Base-by-base conservation (phyloP, 2,113 vertebrate species). In the Gila orcuttii region DNA sequence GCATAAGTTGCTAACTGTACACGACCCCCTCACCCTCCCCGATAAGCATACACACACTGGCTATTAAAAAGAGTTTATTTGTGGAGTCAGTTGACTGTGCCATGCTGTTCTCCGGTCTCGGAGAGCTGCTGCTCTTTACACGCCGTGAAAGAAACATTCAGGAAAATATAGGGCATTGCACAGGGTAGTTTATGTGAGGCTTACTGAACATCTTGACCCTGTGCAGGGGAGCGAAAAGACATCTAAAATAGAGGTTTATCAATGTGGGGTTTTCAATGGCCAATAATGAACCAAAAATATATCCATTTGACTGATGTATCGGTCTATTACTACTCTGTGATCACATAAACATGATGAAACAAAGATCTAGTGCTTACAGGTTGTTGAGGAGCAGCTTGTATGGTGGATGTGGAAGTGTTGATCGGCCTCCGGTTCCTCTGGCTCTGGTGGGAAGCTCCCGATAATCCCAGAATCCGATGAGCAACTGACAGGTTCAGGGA, bases 401-500 rank as follows among this genome's bases (percentile, higher is more conserved):
- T 96, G 96, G 36, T 93, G 95, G 89, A 96, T 95, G 86, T 95
- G 91, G 3, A 97, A 98, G 88, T 95, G 94, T 90, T 98, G 98
- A 86, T 99, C 97, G 0, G 96, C 97, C 85, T 99, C 98, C 0
- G 97, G 96, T 85, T 99, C 98, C 87, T 99, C 98, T 0, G 96
- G 93, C 90, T 99, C 98, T 0, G 92, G 89, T 0, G 90, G 90
- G 62, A 96, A 96, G 68, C 85, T 33, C 84, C 90, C 79, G 76
- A 90, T 90, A 23, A 94, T 92, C 85, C 92, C 60, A 0, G 91
- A 93, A 71, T 95, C 94, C 3, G 83, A 73, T 0, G 92, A 94
- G 66, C 92, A 88, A 0, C 85, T 87, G 1, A 82, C 85, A 23
- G 87, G 88, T 50, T 87, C 90, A 1, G 71, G 92, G 85, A 86